Base-by-base conservation (phyloP, 2,113 vertebrate species). In the Hypomesus transpacificus region DNA sequence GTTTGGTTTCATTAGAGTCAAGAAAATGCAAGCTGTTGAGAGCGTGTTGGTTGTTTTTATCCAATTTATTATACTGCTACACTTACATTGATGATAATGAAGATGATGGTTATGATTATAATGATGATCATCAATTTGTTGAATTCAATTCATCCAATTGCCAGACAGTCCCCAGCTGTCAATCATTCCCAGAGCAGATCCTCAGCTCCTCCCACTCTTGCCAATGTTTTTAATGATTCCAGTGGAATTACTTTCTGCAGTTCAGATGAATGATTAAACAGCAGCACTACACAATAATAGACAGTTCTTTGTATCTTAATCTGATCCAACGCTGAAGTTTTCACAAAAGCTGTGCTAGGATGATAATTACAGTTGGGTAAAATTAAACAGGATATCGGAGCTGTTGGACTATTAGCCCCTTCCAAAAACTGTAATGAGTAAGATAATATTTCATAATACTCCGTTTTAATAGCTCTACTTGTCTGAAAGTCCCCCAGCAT, bases 211-310 rank as follows among this genome's bases (percentile, higher is more conserved):
- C 39, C 39, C 39, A 11, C 31, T 34, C 5, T 6, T 7, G 60
- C 22, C 60, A 71, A 79, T 70, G 57, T 62, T 54, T 24, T 3
- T 18, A 78, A 74, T 74, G 58, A 74, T 60, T 8, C 46, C 53
- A 16, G 52, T 28, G 14, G 66, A 74, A 74, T 62, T 5, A 72
- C 20, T 72, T 22, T 21, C 16, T 3, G 31, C 18, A 57, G 50
- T 46, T 16, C 16, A 64, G 63, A 66, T 73, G 20, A 65, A 20
- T 59, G 62, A 70, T 65, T 59, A 51, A 58, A 50, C 22, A 14
- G 28, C 17, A 22, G 50, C 51, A 14, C 28, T 51, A 51, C 26
- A 26, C 18, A 22, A 18, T 4, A 26, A 69, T 34, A 28, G 53
- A 34, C 16, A 31, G n/a, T 34, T 63, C 16, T 1, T 13, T 61